Base-by-base conservation (phyloP, 2,113 vertebrate species). In the Riparia riparia region DNA sequence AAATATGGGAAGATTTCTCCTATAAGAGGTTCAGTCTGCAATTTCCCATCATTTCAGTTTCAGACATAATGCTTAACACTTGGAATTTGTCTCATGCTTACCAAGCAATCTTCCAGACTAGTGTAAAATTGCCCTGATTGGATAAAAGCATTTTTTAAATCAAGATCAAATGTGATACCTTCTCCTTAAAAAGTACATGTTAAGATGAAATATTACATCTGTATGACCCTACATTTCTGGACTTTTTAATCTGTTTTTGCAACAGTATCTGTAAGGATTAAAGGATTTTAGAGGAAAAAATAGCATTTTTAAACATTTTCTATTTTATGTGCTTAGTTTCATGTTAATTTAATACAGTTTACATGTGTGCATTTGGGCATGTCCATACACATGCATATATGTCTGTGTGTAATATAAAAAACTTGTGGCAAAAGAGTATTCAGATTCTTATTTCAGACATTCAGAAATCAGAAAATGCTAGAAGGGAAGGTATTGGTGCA, bases 1-100 rank as follows among this genome's bases (percentile, higher is more conserved):
- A 95, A 94, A 91, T 90, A 32, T 11, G 88, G 61, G 58, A 91
- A 87, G 94, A 90, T 66, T 95, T 6, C 37, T 89, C 50, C 56
- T 91, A 29, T 58, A 88, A 89, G 22, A 68, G 10, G 19, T 83
- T 85, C 54, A 81, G 47, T 60, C 68, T 94, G 63, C 60, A 93
- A 60, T 87, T 95, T 95, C 63, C 53, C 44, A 51, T 49, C 2
- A 0, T 73, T 77, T 88, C 66, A 73, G 34, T 29, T 26, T 89
- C 82, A 86, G 78, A 80, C 39, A 22, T 25, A 91, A 51, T 15
- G 76, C 37, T 76, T 87, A 93, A 53, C 32, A 32, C 44, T 42
- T 85, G 51, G 61, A 94, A 85, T 93, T 79, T 92, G 39, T 45
- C 68, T 95, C 45, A 39, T 69, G 81, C 72, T 93, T 92, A 85